Conservation (phyloP, 2,113 vertebrate species). For the Progne subis region DNA sequence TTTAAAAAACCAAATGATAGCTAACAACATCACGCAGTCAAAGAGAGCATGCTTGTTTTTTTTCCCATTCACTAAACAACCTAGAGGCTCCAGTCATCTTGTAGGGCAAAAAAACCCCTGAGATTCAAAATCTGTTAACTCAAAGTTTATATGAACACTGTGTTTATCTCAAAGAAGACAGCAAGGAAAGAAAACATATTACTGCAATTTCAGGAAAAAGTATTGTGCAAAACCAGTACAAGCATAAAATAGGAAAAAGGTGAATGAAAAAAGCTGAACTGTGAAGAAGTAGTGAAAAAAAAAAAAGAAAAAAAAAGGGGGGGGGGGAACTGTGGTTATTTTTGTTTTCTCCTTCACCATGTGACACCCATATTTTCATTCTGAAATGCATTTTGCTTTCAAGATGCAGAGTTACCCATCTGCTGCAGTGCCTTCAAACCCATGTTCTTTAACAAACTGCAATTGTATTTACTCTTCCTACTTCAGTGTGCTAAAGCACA, state of each 20-base stretch:
- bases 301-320: background rate
- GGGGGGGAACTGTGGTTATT: background rate
- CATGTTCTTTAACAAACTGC: background rate
- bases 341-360: background rate
- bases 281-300: background rate
- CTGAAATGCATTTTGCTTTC: background rate
- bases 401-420: background rate
- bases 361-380: background rate
- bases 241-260: background rate
- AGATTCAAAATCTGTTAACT: background rate
- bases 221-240: background rate
- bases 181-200: background rate
- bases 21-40: background rate
- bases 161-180: background rate
- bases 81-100: background rate
- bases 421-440: background rate
- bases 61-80: background rate
- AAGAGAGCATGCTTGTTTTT: background rate
- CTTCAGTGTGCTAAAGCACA: background rate
- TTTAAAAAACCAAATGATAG: background rate
- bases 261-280: background rate
- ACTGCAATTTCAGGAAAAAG: background rate
- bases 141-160: background rate
- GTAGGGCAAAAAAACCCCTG: background rate
- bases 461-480: background rate